These are phyloP conservation scores for Thymallus thymallus DNA, from an alignment of 2,113 vertebrate species.

Conservation along the genomic window DNA sequence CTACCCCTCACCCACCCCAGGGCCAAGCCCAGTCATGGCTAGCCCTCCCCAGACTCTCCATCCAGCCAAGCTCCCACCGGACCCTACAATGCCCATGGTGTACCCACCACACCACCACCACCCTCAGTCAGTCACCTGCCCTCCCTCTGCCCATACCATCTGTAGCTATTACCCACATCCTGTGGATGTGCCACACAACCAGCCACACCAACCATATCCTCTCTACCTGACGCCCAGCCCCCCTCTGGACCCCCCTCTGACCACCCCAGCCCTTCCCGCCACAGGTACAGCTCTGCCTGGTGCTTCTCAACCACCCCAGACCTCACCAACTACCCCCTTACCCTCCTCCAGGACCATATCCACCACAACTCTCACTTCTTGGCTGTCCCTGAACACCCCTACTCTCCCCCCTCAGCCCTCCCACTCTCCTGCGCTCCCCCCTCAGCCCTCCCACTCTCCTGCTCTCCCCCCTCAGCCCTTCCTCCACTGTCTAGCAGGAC, in stretches of 20 bases:
- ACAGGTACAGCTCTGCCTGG: neutral
- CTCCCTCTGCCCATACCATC: conserved; percentile 1
- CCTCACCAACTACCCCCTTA: neutral
- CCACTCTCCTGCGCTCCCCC: conserved; percentile 24
- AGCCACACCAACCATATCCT: conserved; percentile 5
- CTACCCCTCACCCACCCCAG: conserved; percentile 24
- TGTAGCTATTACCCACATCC: conserved; percentile 29
- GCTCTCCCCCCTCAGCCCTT: conserved; percentile 7
- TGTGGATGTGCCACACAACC: conserved; percentile 13
- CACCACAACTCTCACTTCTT: neutral
- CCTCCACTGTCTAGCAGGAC: conserved; percentile 47
- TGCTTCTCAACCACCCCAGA: neutral
- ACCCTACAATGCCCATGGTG: neutral
- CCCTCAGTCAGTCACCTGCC: conserved; percentile 20
- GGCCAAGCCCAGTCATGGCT: neutral
- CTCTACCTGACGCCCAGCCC: neutral
- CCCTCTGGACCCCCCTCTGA: neutral
- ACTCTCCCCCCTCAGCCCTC: conserved; percentile 7
- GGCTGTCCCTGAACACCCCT: neutral
- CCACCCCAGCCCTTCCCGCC: neutral
- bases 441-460: conserved; percentile 8
- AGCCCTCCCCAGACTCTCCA: neutral
- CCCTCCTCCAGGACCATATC: neutral
- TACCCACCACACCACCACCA: neutral
- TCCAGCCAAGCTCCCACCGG: too few relatives aligned